Conservation (phyloP, 92 coral and sea anemone genomes). For the Micromussa lordhowensis region DNA sequence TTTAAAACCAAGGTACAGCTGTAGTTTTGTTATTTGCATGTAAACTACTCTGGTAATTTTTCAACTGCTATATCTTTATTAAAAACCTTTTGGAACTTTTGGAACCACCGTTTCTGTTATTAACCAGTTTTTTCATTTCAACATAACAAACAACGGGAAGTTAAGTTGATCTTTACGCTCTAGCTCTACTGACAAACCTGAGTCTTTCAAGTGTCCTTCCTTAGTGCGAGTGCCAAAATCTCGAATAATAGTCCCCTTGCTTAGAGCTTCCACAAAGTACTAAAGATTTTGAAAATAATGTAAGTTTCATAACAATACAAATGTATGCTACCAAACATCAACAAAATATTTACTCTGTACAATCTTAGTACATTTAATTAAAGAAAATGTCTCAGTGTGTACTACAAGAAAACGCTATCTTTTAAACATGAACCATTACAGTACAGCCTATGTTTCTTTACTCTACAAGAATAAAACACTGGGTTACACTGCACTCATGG, state of each 20-base stretch:
- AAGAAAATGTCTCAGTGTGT: background rate
- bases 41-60: background rate
- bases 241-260: constrained; percentile 8
- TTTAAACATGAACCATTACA: too few species aligned
- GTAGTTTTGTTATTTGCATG: too few species aligned
- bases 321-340: background rate
- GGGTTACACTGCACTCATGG: background rate
- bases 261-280: constrained; percentile 19
- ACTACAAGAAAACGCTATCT: background rate
- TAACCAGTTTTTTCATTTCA: background rate
- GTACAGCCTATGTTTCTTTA: background rate
- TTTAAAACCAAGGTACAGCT: too few species aligned
- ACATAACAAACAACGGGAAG: background rate
- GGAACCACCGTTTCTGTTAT: background rate
- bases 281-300: background rate
- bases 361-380: background rate
- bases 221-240: constrained; percentile 10
- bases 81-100: background rate
- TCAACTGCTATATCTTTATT: background rate
- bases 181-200: constrained; percentile 5
- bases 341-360: background rate
- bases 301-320: background rate
- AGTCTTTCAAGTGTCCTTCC: constrained; percentile 9
- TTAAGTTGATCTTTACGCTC: background rate
- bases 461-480: background rate